A percentile compares a stretch with the other conserved stretches of the same genome.
Evolutionary conservation across 37 sponge, comb jelly and placozoan species (phyloP).

Genomic region (Cliona cf. orientalis): DNA sequence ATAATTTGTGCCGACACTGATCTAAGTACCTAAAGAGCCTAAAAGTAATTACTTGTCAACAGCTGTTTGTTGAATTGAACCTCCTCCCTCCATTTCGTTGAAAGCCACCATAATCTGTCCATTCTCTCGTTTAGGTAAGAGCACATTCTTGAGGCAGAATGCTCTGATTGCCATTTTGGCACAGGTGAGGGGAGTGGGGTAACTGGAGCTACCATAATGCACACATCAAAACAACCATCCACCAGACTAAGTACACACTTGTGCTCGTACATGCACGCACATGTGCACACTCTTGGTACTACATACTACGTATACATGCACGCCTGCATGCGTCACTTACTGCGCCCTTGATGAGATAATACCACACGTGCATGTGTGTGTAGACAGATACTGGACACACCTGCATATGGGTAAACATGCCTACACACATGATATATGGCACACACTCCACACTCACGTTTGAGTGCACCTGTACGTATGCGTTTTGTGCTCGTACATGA

Average conservation of each 20-base stretch:
- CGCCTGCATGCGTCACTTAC: background rate
- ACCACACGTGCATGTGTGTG: no score
- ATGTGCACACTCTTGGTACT: no score
- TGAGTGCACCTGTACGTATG: background rate
- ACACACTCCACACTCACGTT: no score
- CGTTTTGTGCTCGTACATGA: background rate
- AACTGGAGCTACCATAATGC: no score
- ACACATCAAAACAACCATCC: no score
- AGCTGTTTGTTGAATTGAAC: no score
- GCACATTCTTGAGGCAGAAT: slow-evolving; percentile 92
- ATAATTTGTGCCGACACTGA: no score
- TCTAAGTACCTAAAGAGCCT: background rate
- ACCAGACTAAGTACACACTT: no score
- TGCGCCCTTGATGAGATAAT: no score
- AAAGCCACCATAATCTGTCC: background rate
- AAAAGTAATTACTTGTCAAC: no score
- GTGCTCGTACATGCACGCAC: background rate
- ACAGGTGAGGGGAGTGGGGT: slow-evolving; percentile 77
- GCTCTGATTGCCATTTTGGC: slow-evolving; percentile 76
- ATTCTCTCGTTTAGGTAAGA: slow-evolving; percentile 66
- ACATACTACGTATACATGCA: background rate
- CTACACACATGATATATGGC: background rate
- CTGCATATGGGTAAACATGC: background rate
- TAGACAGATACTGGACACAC: no score
- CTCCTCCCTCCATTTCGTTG: background rate